Base-by-base conservation (phyloP, 2,888 invertebrate genomes). In the Hypomecis atomaria region DNA sequence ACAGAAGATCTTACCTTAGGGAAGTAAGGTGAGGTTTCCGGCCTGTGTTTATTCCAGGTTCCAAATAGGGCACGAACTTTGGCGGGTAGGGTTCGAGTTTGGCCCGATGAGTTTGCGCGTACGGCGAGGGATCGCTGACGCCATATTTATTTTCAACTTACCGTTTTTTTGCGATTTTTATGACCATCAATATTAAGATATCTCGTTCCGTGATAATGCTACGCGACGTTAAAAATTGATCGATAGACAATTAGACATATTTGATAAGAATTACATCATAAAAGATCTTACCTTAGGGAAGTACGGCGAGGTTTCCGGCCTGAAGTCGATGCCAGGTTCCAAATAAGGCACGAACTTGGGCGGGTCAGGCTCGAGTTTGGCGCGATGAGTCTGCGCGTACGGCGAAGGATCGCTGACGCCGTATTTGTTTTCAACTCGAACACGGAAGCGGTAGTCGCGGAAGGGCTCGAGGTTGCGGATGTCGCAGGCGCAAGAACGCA, bases 371-470 rank as follows among this genome's bases (percentile, higher is more conserved):
- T 97, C 95, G 23, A 97, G 90, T 81, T 96, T 96, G 62, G 95
- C 94, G 69, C 97, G 94, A 81, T 96, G 96, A 0, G 98, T 98
- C 77, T 96, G 94, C 1, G 97, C 97, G 81, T 96, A 96, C 0
- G 99, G 98, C 62, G 98, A 98, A 0, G 99, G 99, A 83, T 99
- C 99, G 87, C 98, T 98, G 71, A 98, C 95, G 48, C 99, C 99
- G 85, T 97, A 98, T 85, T 98, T 97, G 91, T 99, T 99, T 85
- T 99, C 99, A 3, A 99, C 99, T 43, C 99, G 94, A 44, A 99
- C 95, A 66, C 99, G 94, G 94, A 99, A 98, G 86, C 97, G 96
- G 91, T 99, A 99, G 89, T 99, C 99, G 70, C 97, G 94, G 93
- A 97, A 97, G 0, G 99, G 98, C 80, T 97, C 96, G 70, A 99